Evolutionary conservation across 1,140 invertebrate genomes (phyloP).

Genomic region (Heliothis virescens): DNA sequence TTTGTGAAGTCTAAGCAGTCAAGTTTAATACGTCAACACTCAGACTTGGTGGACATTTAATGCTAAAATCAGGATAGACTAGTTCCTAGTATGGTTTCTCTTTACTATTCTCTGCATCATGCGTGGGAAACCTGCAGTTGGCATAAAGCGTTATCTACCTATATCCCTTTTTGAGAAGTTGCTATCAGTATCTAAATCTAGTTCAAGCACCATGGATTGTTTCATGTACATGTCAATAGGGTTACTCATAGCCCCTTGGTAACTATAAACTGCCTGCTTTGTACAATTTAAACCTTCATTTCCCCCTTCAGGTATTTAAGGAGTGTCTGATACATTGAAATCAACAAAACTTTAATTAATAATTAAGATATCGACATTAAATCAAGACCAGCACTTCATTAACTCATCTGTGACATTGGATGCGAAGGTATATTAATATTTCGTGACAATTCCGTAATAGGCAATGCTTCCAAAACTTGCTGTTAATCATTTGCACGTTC

Average conservation of each 20-base stretch:
- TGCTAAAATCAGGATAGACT: neutral
- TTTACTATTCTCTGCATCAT: neutral
- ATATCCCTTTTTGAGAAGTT: constrained; percentile 1
- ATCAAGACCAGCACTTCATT: constrained; percentile 12
- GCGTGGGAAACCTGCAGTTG: constrained; percentile 12
- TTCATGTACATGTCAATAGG: constrained; percentile 19
- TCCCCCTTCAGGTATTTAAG: neutral
- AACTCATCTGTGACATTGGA: constrained; percentile 35
- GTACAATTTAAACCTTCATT: neutral
- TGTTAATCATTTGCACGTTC: neutral
- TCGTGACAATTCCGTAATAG: constrained; percentile 59
- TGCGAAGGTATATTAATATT: constrained; percentile 39
- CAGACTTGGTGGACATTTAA: neutral
- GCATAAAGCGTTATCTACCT: neutral
- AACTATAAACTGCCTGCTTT: neutral
- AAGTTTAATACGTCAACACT: constrained; percentile 6
- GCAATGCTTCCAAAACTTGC: constrained; percentile 21
- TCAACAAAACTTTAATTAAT: constrained; percentile 18
- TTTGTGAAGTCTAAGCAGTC: constrained; percentile 8
- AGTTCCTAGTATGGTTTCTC: constrained; percentile 1
- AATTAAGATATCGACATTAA: constrained; percentile 29
- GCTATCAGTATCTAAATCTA: constrained; percentile 29
- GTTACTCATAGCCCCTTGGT: neutral
- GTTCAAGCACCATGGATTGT: constrained; percentile 13
- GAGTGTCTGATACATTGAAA: neutral